A percentile compares a stretch with the other conserved stretches of the same genome.
phyloP scores from a whole-genome alignment of 2,888 invertebrate genomes.

The Amphipoea oculea region DNA sequence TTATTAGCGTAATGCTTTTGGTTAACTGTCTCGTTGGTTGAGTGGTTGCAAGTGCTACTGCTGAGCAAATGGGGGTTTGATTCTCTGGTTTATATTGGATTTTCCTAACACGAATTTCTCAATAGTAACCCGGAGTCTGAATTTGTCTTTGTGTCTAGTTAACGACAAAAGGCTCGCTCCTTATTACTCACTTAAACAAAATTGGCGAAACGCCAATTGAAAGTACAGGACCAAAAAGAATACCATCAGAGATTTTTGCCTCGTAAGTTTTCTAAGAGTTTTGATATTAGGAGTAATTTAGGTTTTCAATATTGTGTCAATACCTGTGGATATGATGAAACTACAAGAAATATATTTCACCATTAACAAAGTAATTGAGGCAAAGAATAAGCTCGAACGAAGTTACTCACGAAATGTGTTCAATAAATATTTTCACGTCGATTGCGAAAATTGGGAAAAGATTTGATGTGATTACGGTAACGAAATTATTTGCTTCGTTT shows the following conservation, averaged over 20 bases:
- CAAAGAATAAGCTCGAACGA: conserved; percentile 31
- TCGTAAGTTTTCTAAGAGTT: background rate
- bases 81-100: background rate
- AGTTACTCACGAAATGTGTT: conserved; percentile 24
- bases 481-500: background rate
- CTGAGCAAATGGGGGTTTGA: background rate
- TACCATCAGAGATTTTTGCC: background rate
- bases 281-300: conserved; percentile 39
- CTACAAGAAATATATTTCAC: conserved; percentile 32
- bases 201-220: background rate
- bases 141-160: background rate
- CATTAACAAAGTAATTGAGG: conserved; percentile 26
- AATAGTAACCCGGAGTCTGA: no score
- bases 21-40: background rate
- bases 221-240: background rate
- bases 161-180: background rate
- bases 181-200: background rate
- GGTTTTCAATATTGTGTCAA: conserved; percentile 44
- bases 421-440: conserved; percentile 23
- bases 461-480: conserved; percentile 26
- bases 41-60: background rate
- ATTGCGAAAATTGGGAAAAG: conserved; percentile 11
- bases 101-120: background rate
- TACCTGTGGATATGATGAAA: background rate
- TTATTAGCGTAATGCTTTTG: background rate